A percentile compares a stretch with the other conserved stretches of the same genome.
Conservation (phyloP, 2,113 vertebrate species). For the Thryonomys swinderianus region DNA sequence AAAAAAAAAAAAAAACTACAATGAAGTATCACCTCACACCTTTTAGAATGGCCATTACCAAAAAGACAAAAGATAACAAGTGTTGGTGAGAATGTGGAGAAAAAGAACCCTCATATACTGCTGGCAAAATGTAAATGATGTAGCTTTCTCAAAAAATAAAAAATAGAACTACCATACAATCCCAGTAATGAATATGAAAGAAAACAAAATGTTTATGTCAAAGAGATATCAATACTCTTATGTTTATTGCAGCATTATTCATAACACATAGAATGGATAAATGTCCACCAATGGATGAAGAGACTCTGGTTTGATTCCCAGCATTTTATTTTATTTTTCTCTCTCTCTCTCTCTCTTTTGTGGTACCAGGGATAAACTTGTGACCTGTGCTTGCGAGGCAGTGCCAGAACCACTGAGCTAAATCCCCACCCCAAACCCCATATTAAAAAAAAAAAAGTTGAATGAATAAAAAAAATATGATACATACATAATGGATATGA, state of each 20-base stretch:
- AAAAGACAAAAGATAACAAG: neutral
- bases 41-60: neutral
- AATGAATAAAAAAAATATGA: neutral
- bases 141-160: neutral
- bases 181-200: neutral
- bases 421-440: too few relatives aligned
- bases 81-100: neutral
- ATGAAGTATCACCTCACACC: neutral
- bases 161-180: neutral
- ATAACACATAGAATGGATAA: neutral
- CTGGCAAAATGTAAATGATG: neutral
- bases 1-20: neutral
- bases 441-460: neutral
- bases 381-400: too few relatives aligned
- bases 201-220: neutral
- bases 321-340: too few relatives aligned
- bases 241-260: neutral
- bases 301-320: neutral
- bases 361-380: too few relatives aligned
- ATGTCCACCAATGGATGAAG: neutral
- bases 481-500: neutral
- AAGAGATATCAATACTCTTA: neutral
- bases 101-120: neutral
- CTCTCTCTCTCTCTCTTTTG: too few relatives aligned
- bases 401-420: too few relatives aligned